Evolutionary conservation across 2,888 invertebrate genomes (phyloP).

Genomic region (Conchocele bisecta): DNA sequence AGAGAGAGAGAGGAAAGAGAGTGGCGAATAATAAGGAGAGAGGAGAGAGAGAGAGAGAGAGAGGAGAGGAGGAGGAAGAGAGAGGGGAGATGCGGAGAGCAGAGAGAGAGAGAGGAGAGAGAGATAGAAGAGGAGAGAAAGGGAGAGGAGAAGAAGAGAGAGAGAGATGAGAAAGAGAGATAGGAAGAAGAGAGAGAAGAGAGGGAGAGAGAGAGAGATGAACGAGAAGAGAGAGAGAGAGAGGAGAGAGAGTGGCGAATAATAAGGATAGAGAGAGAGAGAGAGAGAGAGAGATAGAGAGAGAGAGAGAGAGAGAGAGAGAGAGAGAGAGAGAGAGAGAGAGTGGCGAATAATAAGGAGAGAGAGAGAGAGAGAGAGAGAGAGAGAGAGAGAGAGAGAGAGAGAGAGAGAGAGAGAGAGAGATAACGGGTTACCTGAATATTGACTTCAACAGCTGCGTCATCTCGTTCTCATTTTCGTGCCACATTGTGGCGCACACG

Average conservation of each 20-base stretch:
- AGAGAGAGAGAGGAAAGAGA: background rate
- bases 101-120: background rate
- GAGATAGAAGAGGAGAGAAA: background rate
- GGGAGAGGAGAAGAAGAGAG: background rate
- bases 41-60: background rate
- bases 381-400: background rate
- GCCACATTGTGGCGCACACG: constrained; percentile 83
- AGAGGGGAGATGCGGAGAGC: background rate
- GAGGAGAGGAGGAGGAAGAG: background rate
- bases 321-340: background rate
- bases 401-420: background rate
- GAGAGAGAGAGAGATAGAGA: background rate
- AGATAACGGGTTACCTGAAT: constrained; percentile 69
- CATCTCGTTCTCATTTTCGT: constrained; percentile 81
- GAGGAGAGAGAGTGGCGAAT: background rate
- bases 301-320: background rate
- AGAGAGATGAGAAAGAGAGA: background rate
- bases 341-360: background rate
- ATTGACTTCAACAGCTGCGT: constrained; percentile 80
- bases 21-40: background rate
- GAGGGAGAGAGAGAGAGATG: background rate
- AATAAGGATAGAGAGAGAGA: too few species aligned
- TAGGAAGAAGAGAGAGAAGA: background rate
- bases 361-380: background rate
- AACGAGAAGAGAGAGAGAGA: background rate